Conservation (phyloP, 2,888 invertebrate genomes). For the Diplazon laetatorius region DNA sequence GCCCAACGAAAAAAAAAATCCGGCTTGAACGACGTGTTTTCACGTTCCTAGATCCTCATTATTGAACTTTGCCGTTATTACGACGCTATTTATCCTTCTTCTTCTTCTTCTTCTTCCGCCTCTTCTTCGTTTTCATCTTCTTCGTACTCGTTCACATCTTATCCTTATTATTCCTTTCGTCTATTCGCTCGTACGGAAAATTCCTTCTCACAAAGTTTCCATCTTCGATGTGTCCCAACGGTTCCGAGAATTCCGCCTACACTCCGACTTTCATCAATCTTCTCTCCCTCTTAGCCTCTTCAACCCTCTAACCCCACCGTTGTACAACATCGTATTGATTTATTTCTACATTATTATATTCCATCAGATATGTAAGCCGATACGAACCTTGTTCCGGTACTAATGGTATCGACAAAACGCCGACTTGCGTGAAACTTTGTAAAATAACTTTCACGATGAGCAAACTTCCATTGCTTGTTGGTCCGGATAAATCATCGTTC, state of each 20-base stretch:
- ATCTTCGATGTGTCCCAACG: background rate
- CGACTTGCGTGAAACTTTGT: background rate
- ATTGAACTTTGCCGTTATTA: constrained; percentile 70
- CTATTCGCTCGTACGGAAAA: constrained; percentile 31
- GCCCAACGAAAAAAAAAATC: constrained; percentile 5
- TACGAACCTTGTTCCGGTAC: background rate
- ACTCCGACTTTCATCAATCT: background rate
- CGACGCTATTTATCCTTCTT: constrained; percentile 42
- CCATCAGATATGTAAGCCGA: background rate
- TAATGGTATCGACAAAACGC: background rate
- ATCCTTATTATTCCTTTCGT: constrained; percentile 51
- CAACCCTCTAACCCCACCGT: background rate
- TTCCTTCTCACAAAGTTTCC: constrained; percentile 37
- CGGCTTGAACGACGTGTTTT: constrained; percentile 40
- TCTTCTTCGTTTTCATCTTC: too few relatives aligned
- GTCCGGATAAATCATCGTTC: too few relatives aligned
- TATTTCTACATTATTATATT: background rate
- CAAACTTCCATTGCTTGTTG: too few relatives aligned
- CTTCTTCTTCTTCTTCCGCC: background rate
- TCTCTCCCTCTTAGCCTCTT: too few relatives aligned
- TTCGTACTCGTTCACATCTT: too few relatives aligned
- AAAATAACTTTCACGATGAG: too few relatives aligned
- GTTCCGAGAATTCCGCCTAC: background rate
- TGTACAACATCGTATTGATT: background rate
- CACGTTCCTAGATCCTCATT: constrained; percentile 68